Conservation (phyloP, 64 coral and sea anemone genomes). For the Montipora efflorescens region DNA sequence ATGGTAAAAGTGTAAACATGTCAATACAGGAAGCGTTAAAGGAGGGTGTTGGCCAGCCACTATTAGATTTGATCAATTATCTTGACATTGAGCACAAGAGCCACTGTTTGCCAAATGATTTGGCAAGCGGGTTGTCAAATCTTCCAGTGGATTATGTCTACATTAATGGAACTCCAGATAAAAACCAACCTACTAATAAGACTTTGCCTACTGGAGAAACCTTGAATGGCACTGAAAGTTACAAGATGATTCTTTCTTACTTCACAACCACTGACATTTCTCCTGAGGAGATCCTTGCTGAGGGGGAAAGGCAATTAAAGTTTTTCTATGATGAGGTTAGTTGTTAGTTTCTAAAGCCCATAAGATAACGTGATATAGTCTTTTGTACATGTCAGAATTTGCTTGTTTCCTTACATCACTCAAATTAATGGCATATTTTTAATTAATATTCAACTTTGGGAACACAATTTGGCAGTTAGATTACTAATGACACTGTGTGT, state of each 20-base stretch:
- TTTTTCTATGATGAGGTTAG: slow-evolving; percentile 78
- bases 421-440: too few species aligned
- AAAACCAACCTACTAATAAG: slow-evolving; percentile 67
- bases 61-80: slow-evolving; percentile 78
- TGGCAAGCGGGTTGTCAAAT: slow-evolving; percentile 62
- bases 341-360: not conserved
- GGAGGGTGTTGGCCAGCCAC: slow-evolving; percentile 79
- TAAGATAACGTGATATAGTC: too few species aligned
- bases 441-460: too few species aligned
- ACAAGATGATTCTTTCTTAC: slow-evolving; percentile 81
- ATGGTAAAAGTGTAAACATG: slow-evolving; percentile 65
- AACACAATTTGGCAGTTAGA: too few species aligned
- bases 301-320: slow-evolving; percentile 78
- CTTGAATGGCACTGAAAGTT: slow-evolving; percentile 79
- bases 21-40: slow-evolving; percentile 71
- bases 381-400: too few species aligned
- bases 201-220: slow-evolving; percentile 79
- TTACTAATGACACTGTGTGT: too few species aligned
- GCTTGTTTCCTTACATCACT: too few species aligned
- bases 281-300: slow-evolving; percentile 72
- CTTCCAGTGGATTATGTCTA: slow-evolving; percentile 79
- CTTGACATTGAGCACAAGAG: slow-evolving; percentile 80
- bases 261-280: slow-evolving; percentile 94
- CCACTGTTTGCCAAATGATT: slow-evolving; percentile 65
- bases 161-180: slow-evolving; percentile 55